A percentile compares a stretch with the other conserved stretches of the same genome.
phyloP scores from a whole-genome alignment of 2,797 vertebrate species.

The Carduelis carduelis region DNA sequence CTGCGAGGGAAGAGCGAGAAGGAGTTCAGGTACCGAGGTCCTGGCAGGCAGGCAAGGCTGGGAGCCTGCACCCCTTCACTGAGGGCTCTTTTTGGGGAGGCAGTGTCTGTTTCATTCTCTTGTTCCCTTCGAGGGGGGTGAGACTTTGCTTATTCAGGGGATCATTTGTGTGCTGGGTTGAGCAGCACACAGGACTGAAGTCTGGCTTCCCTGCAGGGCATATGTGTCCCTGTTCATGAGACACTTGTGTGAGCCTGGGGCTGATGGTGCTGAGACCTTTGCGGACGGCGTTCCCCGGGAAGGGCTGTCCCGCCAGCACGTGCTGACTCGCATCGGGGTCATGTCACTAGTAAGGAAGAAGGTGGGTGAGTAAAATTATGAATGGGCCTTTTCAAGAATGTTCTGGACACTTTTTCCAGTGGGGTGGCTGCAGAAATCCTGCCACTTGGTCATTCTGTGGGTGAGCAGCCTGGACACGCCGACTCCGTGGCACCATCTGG shows the following conservation, averaged over 20 bases:
- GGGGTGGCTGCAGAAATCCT: not conserved
- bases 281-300: conserved; percentile 95
- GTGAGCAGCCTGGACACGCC: fast-evolving
- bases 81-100: not conserved
- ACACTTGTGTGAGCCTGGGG: conserved; percentile 94
- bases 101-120: fast-evolving
- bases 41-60: not conserved
- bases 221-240: conserved; percentile 99
- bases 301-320: conserved; percentile 94
- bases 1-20: conserved; percentile 96
- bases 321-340: conserved; percentile 96
- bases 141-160: not conserved
- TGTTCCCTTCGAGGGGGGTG: not conserved
- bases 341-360: conserved; percentile 99
- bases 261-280: conserved; percentile 94
- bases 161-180: fast-evolving
- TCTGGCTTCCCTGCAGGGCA: conserved; percentile 76
- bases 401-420: not conserved
- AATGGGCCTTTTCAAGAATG: not conserved
- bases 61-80: not conserved
- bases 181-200: not conserved
- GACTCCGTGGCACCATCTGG: fast-evolving
- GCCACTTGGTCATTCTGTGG: fast-evolving
- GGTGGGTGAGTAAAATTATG: conserved; percentile 76
- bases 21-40: conserved; percentile 87